These are phyloP conservation scores for Lathamus discolor DNA, from an alignment of 2,113 vertebrate genomes.

Conservation along the genomic window DNA sequence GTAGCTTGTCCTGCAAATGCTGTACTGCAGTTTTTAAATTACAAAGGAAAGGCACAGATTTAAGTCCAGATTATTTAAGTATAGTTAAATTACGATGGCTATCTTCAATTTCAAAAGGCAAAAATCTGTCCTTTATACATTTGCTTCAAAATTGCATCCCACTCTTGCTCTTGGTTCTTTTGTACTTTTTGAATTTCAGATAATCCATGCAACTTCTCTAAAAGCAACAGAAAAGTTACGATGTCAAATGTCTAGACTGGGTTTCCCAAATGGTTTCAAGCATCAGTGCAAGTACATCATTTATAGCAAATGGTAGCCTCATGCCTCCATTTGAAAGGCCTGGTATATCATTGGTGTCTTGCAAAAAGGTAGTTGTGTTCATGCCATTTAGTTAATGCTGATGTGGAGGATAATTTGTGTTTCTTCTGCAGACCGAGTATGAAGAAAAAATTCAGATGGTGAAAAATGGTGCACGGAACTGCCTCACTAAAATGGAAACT, in stretches of 20 bases:
- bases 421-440: conserved; percentile 74
- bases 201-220: background rate
- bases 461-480: conserved; percentile 62
- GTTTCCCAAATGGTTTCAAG: background rate
- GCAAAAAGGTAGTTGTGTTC: background rate
- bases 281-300: background rate
- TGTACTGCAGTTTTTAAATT: background rate
- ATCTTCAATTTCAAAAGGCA: background rate
- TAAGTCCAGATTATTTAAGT: background rate
- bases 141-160: background rate
- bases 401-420: background rate
- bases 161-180: background rate
- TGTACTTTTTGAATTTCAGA: background rate
- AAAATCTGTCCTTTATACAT: background rate
- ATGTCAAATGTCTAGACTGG: background rate
- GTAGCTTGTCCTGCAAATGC: background rate
- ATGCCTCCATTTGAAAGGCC: background rate
- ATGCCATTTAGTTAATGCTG: background rate
- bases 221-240: background rate
- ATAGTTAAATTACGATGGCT: background rate
- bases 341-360: background rate
- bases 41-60: background rate
- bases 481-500: conserved; percentile 40
- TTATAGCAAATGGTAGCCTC: background rate
- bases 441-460: conserved; percentile 76